phyloP scores from a whole-genome alignment of 2,888 invertebrate genomes.

The Furcula furcula region DNA sequence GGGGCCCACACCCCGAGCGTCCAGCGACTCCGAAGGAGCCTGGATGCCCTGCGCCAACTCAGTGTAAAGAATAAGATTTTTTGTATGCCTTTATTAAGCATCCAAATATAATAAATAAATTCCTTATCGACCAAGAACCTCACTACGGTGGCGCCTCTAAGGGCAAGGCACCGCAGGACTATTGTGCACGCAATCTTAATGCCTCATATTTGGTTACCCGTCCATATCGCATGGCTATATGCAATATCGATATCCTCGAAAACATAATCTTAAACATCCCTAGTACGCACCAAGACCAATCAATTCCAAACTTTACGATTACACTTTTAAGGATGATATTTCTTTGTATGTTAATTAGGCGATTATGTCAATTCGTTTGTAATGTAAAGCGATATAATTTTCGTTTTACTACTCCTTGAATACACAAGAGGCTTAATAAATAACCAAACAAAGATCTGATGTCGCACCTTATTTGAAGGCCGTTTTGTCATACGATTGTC shows the following conservation, averaged over 20 bases:
- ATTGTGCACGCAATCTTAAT: constrained; percentile 73
- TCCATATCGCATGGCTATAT: constrained; percentile 66
- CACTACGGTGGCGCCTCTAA: constrained; percentile 68
- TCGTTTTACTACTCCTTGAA: constrained; percentile 73
- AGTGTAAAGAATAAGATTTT: too few species aligned
- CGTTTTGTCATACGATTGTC: constrained; percentile 65
- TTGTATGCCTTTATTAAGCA: too few species aligned
- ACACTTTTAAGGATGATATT: constrained; percentile 23
- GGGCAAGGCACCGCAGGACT: constrained; percentile 63
- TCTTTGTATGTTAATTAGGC: constrained; percentile 5
- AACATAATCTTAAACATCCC: constrained; percentile 35
- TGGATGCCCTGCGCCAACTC: too few species aligned
- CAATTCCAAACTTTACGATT: constrained; percentile 22
- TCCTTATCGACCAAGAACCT: constrained; percentile 27
- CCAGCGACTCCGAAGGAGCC: too few species aligned
- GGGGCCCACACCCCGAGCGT: too few species aligned
- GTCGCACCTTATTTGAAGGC: constrained; percentile 72
- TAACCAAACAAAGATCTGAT: constrained; percentile 65
- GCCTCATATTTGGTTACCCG: constrained; percentile 79
- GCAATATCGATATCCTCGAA: constrained; percentile 61
- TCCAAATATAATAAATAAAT: too few species aligned
- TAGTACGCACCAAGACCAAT: constrained; percentile 20
- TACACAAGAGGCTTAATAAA: constrained; percentile 68
- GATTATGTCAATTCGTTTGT: constrained; percentile 26
- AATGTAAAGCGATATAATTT: constrained; percentile 61